Conservation (phyloP, 2,113 vertebrate genomes). For the Neodontobutis hainanensis region DNA sequence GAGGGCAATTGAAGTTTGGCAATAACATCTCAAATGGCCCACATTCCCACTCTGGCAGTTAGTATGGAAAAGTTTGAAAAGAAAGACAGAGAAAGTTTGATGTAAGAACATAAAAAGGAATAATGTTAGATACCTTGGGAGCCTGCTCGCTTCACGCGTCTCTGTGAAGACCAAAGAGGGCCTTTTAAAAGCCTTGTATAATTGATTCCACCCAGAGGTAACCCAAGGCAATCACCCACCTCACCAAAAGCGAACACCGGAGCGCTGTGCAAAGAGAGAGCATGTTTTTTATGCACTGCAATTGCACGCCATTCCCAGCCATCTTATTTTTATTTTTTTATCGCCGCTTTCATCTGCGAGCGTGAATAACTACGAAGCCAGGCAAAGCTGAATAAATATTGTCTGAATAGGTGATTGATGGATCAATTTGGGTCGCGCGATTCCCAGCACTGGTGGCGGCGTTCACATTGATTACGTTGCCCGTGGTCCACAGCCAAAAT, state of each 20-base stretch:
- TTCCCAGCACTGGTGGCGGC: conserved; percentile 46
- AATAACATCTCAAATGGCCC: conserved; percentile 61
- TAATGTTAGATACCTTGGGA: conserved; percentile 55
- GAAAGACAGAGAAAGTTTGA: conserved; percentile 58
- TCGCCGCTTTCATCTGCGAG: conserved; percentile 54
- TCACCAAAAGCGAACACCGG: conserved; percentile 40
- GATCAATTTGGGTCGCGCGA: conserved; percentile 61
- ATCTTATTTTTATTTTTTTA: conserved; percentile 32
- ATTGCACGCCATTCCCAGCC: conserved; percentile 18
- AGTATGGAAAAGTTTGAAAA: conserved; percentile 64
- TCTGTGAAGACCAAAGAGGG: conserved; percentile 62
- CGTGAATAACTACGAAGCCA: conserved; percentile 56
- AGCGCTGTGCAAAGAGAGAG: conserved; percentile 39
- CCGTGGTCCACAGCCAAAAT: conserved; percentile 61
- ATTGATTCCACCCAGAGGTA: conserved; percentile 69
- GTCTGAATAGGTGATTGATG: conserved; percentile 67
- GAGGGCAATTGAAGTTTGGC: conserved; percentile 49
- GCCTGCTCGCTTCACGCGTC: conserved; percentile 34
- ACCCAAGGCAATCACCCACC: conserved; percentile 64
- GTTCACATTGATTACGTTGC: conserved; percentile 63
- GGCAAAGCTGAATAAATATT: conserved; percentile 68
- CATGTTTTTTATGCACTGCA: conserved; percentile 23
- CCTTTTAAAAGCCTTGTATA: conserved; percentile 69
- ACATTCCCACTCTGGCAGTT: conserved; percentile 57
- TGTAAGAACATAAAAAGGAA: conserved; percentile 65